Evolutionary conservation across 2,888 invertebrate genomes (phyloP).

Genomic region (Polyommatus iphigenia): DNA sequence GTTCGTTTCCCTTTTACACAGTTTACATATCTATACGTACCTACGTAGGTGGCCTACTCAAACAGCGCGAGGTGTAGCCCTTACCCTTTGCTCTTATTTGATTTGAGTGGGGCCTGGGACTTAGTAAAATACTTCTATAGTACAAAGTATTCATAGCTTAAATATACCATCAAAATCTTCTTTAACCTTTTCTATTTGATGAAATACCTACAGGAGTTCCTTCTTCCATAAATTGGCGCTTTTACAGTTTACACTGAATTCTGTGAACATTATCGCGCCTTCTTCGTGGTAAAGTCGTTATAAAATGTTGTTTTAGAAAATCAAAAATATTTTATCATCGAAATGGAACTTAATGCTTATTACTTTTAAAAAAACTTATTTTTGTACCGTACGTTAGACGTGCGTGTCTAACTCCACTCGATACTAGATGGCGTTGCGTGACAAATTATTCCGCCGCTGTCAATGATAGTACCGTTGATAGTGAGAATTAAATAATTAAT

Average conservation of each 20-base stretch:
- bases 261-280: no score
- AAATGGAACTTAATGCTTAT: no score
- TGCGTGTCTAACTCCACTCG: slow-evolving; percentile 52
- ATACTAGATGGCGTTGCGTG: slow-evolving; percentile 60
- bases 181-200: background rate
- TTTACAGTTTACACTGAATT: no score
- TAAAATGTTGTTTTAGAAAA: no score
- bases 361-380: no score
- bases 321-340: no score
- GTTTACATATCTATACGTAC: background rate
- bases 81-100: slow-evolving; percentile 14
- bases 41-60: background rate
- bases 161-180: background rate
- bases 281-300: no score
- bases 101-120: slow-evolving; percentile 7
- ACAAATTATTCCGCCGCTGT: background rate
- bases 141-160: background rate
- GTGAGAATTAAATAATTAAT: slow-evolving; percentile 26
- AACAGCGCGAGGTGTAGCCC: slow-evolving; percentile 2
- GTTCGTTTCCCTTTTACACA: slow-evolving; percentile 11
- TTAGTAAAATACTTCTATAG: background rate
- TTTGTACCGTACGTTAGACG: background rate
- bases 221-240: no score
- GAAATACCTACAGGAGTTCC: no score
- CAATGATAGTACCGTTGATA: slow-evolving; percentile 1